Conservation (phyloP, 2,888 invertebrate species). For the Geophilus truncorum region DNA sequence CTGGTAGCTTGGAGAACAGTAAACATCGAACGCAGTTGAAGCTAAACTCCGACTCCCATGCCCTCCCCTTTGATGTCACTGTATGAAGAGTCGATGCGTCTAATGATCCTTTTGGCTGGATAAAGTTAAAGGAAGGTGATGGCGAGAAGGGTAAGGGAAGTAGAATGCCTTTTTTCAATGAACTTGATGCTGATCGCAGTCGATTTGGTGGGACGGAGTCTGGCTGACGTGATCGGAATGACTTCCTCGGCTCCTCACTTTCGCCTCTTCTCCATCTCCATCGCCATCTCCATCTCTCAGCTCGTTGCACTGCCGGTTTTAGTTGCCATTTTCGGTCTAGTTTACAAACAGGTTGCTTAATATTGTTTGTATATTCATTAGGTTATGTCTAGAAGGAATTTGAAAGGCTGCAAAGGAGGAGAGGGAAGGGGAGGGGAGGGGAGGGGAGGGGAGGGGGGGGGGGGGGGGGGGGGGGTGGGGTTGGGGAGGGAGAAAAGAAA, state of each 20-base stretch:
- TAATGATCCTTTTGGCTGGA: constrained; percentile 15
- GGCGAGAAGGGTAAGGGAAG: not conserved
- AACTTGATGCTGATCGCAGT: constrained; percentile 22
- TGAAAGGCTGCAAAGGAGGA: not conserved
- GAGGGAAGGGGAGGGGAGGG: no score
- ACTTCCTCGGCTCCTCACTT: not conserved
- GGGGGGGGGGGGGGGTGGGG: no score
- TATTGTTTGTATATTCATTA: constrained; percentile 10
- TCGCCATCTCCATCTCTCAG: not conserved
- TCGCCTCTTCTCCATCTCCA: not conserved
- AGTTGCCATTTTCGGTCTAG: not conserved
- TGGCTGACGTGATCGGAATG: constrained; percentile 22
- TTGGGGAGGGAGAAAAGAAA: no score
- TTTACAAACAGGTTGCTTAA: not conserved
- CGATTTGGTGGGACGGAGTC: constrained; percentile 21
- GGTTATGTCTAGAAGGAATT: not conserved
- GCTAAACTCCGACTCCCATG: no score
- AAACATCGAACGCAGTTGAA: not conserved
- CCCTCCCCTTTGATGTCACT: not conserved
- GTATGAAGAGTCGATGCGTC: not conserved
- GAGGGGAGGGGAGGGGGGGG: no score
- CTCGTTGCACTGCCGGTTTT: not conserved
- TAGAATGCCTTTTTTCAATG: constrained; percentile 3
- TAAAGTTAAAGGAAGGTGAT: not conserved
- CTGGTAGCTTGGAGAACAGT: not conserved